Base-by-base conservation (phyloP, 2,888 invertebrate species). In the Meganola albula region DNA sequence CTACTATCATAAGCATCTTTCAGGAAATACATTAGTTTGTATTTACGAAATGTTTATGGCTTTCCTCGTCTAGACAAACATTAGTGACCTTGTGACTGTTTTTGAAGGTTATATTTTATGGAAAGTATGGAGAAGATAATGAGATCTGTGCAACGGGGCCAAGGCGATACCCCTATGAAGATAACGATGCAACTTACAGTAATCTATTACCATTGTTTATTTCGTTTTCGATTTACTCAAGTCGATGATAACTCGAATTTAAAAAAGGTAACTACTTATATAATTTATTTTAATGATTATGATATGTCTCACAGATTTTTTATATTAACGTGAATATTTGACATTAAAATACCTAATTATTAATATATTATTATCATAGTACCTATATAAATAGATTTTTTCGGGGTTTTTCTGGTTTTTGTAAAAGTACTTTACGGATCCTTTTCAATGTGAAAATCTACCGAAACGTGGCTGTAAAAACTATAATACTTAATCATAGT, bases 131-230 rank as follows among this genome's bases (percentile, higher is more conserved):
- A 33, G 37, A 48, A 39, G 44, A 27, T 62, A 62, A 55, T 60
- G 61, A 61, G 70, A 69, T 64, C 58, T 58, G 48, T 39, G 48
- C 48, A 82, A 70, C 54, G 61, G 66, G 70, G 83, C 68, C 83
- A 83, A 79, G 83, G 83, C 40, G 47, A 47, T 49, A 66, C 84
- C 84, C 84, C 79, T 77, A 84, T 84, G 58, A 38, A 48, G 83
- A 79, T 79, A 79, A 75, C 67, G 53, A 47, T 46, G 61, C 67
- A 77, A 62, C 57, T 49, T 44, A 50, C 44, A 37, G 39, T 34
- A 45, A 53, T 48, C 41, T 44, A 47, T 42, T 48, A 58, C 55
- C 44, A 53, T 45, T 56, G 53, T 45, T 35, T 30, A 37, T 35
- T 32, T 43, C 37, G 34, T 31, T 40, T 28, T 25, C 8, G n/a